phyloP scores from a whole-genome alignment of 2,113 vertebrate species.

The Chloropsis cyanopogon region DNA sequence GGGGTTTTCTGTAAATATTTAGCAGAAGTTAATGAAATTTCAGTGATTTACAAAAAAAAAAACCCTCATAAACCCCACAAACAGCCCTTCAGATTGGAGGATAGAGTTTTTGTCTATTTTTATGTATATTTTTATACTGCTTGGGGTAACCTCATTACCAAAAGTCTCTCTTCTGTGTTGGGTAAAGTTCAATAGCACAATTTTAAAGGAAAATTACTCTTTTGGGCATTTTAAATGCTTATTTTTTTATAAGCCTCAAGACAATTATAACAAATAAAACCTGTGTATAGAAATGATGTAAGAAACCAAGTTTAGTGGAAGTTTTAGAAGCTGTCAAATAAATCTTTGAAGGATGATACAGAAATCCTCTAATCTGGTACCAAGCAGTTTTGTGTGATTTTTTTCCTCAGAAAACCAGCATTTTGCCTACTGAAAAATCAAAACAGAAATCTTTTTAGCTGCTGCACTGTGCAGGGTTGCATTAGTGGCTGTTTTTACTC shows the following conservation, averaged over 20 bases:
- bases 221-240: slow-evolving; percentile 33
- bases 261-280: background rate
- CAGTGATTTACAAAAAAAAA: background rate
- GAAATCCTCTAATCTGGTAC: background rate
- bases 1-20: slow-evolving; percentile 30
- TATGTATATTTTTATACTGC: slow-evolving; percentile 66
- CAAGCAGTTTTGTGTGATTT: background rate
- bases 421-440: background rate
- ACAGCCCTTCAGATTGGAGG: slow-evolving; percentile 16
- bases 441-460: background rate
- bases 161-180: background rate
- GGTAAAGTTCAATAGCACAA: slow-evolving; percentile 5
- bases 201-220: slow-evolving; percentile 4
- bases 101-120: slow-evolving; percentile 7
- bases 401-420: background rate
- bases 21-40: background rate
- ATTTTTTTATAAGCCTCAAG: background rate
- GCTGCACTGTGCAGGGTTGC: background rate
- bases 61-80: background rate
- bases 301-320: background rate
- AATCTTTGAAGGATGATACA: background rate
- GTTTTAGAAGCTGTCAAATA: background rate
- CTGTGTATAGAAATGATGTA: background rate
- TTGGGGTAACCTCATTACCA: background rate
- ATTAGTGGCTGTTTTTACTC: background rate